Percentiles rank a stretch among this genome's conserved stretches.
Conservation (phyloP, 2,888 invertebrate genomes). For the Andrena bicolor region DNA sequence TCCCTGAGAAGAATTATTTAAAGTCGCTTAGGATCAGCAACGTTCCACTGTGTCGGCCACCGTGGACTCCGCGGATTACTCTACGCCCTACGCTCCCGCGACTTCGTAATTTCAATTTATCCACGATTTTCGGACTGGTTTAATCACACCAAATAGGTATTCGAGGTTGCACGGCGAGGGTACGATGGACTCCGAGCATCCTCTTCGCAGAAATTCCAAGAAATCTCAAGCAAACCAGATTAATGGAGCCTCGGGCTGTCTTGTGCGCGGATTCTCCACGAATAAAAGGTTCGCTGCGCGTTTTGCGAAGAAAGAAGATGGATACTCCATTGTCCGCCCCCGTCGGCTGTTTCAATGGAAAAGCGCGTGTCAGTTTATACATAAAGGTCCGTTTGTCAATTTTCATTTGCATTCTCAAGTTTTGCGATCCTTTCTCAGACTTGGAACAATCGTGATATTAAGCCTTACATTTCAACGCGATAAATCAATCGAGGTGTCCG, state of each 20-base stretch:
- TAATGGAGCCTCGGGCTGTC: slow-evolving; percentile 8
- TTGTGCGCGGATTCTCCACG: background rate
- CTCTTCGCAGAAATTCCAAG: background rate
- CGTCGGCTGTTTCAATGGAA: no score
- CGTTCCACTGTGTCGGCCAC: slow-evolving; percentile 33
- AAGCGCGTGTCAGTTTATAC: no score
- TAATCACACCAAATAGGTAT: slow-evolving; percentile 14
- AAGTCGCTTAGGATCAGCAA: slow-evolving; percentile 57
- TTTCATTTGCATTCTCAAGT: no score
- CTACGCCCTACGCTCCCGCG: background rate
- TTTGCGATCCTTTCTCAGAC: no score
- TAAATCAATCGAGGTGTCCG: no score
- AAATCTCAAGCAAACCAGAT: slow-evolving; percentile 12
- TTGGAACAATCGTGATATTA: no score
- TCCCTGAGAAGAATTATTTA: slow-evolving; percentile 61
- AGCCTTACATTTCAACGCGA: no score
- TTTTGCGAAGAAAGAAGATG: no score
- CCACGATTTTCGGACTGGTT: slow-evolving; percentile 6
- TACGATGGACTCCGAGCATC: background rate
- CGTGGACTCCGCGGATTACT: background rate
- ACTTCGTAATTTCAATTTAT: slow-evolving; percentile 46
- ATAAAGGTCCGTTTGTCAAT: no score
- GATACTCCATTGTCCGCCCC: no score
- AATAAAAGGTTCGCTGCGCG: no score
- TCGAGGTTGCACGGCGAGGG: background rate